phyloP scores from a whole-genome alignment of 2,797 vertebrate species.

The Hoplostethus mediterraneus region DNA sequence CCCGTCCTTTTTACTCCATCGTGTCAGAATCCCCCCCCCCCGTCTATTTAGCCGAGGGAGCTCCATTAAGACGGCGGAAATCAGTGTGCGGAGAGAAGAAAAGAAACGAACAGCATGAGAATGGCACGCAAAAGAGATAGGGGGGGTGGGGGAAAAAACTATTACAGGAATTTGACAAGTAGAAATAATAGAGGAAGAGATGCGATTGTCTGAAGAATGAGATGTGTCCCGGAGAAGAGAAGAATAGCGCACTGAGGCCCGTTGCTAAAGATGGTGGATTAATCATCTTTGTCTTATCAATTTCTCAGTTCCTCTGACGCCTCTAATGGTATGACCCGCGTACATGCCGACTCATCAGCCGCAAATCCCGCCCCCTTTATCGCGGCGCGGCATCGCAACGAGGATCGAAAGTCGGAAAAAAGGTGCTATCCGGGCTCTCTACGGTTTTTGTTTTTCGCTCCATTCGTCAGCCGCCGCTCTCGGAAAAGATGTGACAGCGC shows the following conservation, averaged over 20 bases:
- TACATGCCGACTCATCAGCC: constrained; percentile 44
- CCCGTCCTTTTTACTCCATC: constrained; percentile 74
- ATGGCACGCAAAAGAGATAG: constrained; percentile 49
- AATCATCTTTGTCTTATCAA: constrained; percentile 40
- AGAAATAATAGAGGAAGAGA: constrained; percentile 49
- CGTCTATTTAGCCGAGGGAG: constrained; percentile 77
- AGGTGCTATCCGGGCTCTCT: constrained; percentile 2
- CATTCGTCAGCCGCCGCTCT: constrained; percentile 54
- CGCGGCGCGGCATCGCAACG: neutral
- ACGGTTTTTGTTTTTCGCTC: constrained; percentile 33
- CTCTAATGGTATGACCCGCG: constrained; percentile 27
- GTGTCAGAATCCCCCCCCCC: constrained; percentile 64
- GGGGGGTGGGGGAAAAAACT: neutral
- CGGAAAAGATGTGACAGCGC: constrained; percentile 57
- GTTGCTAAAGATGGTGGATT: constrained; percentile 44
- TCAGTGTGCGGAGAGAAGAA: constrained; percentile 40
- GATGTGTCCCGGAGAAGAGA: constrained; percentile 7
- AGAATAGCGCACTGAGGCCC: constrained; percentile 26
- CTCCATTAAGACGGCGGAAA: constrained; percentile 75
- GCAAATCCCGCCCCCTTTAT: constrained; percentile 15
- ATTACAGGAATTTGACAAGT: constrained; percentile 40
- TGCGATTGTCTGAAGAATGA: constrained; percentile 33
- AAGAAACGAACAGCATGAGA: constrained; percentile 56
- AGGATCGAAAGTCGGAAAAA: constrained; percentile 14
- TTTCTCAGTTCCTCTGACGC: constrained; percentile 17